Conservation (phyloP, 2,888 invertebrate genomes). For the Sacculina carcini region DNA sequence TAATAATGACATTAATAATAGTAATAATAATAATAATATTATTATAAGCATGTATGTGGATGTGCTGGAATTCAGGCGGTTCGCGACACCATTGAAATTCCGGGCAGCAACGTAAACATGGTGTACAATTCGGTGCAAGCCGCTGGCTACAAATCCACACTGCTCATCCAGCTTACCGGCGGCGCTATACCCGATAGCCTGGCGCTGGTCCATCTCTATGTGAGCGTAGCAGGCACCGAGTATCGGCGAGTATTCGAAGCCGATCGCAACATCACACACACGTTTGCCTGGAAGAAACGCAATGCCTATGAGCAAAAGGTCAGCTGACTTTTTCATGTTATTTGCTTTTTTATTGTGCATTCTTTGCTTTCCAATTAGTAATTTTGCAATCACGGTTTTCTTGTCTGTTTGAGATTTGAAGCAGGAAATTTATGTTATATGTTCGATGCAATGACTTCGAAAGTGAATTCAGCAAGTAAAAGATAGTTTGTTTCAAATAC, state of each 20-base stretch:
- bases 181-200: conserved; percentile 48
- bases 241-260: conserved; percentile 79
- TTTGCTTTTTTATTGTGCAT: no score
- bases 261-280: conserved; percentile 77
- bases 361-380: no score
- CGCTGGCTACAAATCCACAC: conserved; percentile 73
- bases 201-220: conserved; percentile 53
- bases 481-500: neutral
- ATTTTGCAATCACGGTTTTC: no score
- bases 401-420: no score
- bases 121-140: conserved; percentile 89
- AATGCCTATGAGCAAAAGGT: conserved; percentile 93
- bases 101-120: conserved; percentile 71
- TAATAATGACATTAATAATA: neutral
- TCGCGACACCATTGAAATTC: conserved; percentile 82
- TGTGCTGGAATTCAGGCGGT: conserved; percentile 38
- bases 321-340: conserved; percentile 5
- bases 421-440: no score
- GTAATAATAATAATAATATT: neutral
- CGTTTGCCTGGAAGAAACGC: conserved; percentile 90
- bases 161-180: conserved; percentile 65
- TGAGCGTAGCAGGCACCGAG: conserved; percentile 17
- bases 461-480: no score
- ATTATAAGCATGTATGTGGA: neutral
- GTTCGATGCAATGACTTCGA: no score